Percentiles rank a stretch among this genome's conserved stretches.
phyloP scores from a whole-genome alignment of 2,888 invertebrate species.

The Linnaemya vulpina region DNA sequence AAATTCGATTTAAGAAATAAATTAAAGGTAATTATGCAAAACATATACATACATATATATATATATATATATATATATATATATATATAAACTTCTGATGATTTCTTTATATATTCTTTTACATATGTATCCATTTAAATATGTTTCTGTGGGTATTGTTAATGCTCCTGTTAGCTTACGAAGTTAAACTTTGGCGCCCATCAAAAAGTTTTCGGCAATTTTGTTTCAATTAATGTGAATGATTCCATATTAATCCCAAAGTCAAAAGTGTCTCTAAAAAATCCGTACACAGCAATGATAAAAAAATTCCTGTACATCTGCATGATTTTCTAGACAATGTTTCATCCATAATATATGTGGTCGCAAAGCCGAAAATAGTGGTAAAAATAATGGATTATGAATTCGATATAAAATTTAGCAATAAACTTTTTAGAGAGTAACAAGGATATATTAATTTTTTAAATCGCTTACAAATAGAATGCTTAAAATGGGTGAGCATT shows the following conservation, averaged over 20 bases:
- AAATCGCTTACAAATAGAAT: too few relatives aligned
- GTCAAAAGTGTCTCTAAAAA: constrained; percentile 18
- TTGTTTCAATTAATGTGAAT: constrained; percentile 48
- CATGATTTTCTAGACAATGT: constrained; percentile 31
- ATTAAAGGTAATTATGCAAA: constrained; percentile 21
- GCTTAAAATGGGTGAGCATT: too few relatives aligned
- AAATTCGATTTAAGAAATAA: not conserved
- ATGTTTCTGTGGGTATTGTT: not conserved
- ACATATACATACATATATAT: not conserved
- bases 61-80: too few relatives aligned
- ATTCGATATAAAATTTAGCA: not conserved
- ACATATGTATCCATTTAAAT: too few relatives aligned
- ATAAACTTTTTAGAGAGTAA: too few relatives aligned
- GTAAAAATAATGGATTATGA: constrained; percentile 3
- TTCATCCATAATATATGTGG: not conserved
- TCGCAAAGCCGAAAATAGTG: constrained; percentile 14
- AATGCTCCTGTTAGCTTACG: not conserved
- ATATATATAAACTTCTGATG: too few relatives aligned
- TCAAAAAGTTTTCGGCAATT: constrained; percentile 34
- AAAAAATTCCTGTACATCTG: constrained; percentile 20
- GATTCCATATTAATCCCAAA: constrained; percentile 46
- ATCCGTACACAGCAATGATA: constrained; percentile 5
- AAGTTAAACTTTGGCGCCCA: constrained; percentile 46
- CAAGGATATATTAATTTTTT: too few relatives aligned
- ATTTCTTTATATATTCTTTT: too few relatives aligned